These are phyloP conservation scores for Leucozona laternaria DNA, from an alignment of 2,888 invertebrate genomes.

Conservation along the genomic window DNA sequence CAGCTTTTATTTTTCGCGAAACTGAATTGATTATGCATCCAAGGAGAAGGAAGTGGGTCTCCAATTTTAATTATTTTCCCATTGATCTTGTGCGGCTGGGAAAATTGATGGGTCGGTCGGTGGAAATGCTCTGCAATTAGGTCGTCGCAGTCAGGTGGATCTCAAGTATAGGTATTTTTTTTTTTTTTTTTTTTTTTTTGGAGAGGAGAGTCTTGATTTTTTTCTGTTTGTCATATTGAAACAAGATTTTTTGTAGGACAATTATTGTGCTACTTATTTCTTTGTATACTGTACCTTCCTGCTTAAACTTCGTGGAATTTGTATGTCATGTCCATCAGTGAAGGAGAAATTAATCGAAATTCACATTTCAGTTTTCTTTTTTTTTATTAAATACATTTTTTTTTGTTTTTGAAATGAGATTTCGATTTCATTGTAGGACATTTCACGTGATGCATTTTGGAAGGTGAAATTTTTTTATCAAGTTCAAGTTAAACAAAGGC, in stretches of 20 bases:
- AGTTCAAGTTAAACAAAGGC: slow-evolving; percentile 24
- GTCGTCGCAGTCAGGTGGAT: slow-evolving; percentile 66
- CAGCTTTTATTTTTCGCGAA: slow-evolving; percentile 37
- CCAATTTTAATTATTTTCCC: slow-evolving; percentile 65
- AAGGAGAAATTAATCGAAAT: slow-evolving; percentile 63
- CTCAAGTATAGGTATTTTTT: neutral
- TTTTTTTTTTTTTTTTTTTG: slow-evolving; percentile 7
- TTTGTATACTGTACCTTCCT: too few relatives aligned
- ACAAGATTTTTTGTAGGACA: slow-evolving; percentile 67
- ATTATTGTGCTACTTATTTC: slow-evolving; percentile 46
- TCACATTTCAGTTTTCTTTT: slow-evolving; percentile 17
- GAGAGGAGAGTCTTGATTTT: slow-evolving; percentile 42
- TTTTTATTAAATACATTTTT: slow-evolving; percentile 12
- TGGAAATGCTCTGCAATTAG: slow-evolving; percentile 58
- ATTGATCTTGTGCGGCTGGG: slow-evolving; percentile 62
- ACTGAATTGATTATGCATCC: slow-evolving; percentile 65
- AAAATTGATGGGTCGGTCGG: slow-evolving; percentile 64
- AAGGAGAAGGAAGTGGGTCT: slow-evolving; percentile 63
- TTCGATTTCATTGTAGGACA: slow-evolving; percentile 57
- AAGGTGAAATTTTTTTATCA: slow-evolving; percentile 47
- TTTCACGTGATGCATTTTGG: neutral
- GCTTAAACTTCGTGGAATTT: slow-evolving; percentile 51
- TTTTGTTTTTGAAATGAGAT: slow-evolving; percentile 11
- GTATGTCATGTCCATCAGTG: slow-evolving; percentile 25
- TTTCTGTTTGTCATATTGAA: slow-evolving; percentile 12